Evolutionary conservation across 2,888 invertebrate species (phyloP), one percentile per base, ranked within the genome.

Genomic region (Amaurobius ferox): DNA sequence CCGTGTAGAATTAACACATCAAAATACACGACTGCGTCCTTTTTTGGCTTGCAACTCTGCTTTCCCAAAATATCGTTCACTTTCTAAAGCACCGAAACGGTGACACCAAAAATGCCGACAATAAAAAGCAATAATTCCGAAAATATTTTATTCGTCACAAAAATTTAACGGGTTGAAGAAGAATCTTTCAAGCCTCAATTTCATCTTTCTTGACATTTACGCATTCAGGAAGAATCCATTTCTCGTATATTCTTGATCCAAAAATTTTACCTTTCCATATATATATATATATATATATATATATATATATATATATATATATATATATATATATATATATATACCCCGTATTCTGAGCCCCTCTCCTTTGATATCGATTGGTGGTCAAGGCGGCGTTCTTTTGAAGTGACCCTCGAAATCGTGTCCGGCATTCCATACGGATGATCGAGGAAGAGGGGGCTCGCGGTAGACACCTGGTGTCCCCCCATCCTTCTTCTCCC

Each of bases 381-480:
- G 23, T 32, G 64, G 48, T 19, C 35, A 39, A 26, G 44, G 55
- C 32, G 73, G 61, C 32, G 26, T 61, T 26, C 48, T 39, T 48
- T 48, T 32, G 48, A 48, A 71, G 77, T 76, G 77, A 71, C 77
- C 83, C 83, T 77, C 71, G 28, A 85, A 85, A 77, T 77, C 83
- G 83, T 85, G 83, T 72, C 72, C 72, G n/a, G n/a, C n/a, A n/a
- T n/a, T n/a, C n/a, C n/a, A n/a, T n/a, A n/a, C 16, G 6, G 6
- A 6, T 5, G 9, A 2, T 44, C 44, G 16, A 23, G 55, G 55
- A 55, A 67, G 66, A 62, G 23, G 32, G 35, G 32, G 19, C n/a
- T n/a, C n/a, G 35, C 72, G 32, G 66, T 9, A 19, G 77, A 77
- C 83, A 85, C 77, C 83, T 77, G 83, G 83, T 85, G 83, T 77